These are phyloP conservation scores for Drosophila albomicans DNA, from an alignment of 1,140 invertebrate genomes.

Conservation along the genomic window DNA sequence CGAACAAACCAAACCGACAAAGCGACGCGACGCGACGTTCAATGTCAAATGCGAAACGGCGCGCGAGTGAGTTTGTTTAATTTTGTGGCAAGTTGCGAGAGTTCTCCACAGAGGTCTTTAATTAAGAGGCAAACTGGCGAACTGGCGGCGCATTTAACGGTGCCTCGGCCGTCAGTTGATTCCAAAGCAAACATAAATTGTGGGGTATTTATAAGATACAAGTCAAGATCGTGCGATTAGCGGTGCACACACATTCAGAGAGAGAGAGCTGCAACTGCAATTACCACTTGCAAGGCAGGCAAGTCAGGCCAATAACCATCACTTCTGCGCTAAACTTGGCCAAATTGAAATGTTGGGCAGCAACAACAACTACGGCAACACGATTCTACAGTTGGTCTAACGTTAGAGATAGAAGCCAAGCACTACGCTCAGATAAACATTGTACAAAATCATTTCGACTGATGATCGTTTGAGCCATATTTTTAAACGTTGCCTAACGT, in stretches of 20 bases:
- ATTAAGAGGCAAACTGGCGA: conserved; percentile 34
- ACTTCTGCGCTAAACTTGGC: conserved; percentile 24
- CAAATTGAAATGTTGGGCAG: conserved; percentile 49
- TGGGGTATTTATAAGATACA: conserved; percentile 75
- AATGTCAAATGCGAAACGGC: no score
- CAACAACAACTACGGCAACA: not conserved
- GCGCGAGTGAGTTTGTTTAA: conserved; percentile 35
- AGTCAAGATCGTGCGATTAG: conserved; percentile 71
- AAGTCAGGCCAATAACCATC: conserved; percentile 26
- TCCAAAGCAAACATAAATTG: conserved; percentile 79
- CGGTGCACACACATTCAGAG: conserved; percentile 1
- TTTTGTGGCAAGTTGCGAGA: conserved; percentile 36
- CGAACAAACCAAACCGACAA: conserved; percentile 12
- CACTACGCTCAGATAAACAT: conserved; percentile 12
- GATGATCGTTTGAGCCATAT: conserved; percentile 30
- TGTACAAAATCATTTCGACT: conserved; percentile 15
- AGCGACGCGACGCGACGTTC: conserved; percentile 42
- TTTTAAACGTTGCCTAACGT: conserved; percentile 33
- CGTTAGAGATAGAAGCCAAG: conserved; percentile 1
- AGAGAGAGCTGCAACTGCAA: conserved; percentile 15
- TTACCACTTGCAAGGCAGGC: conserved; percentile 25
- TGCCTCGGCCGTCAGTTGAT: conserved; percentile 24
- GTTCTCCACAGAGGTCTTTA: conserved; percentile 10
- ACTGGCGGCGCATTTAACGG: conserved; percentile 63
- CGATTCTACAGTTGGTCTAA: not conserved